Conservation (phyloP, 64 coral and sea anemone genomes). For the Cladopsammia gracilis region DNA sequence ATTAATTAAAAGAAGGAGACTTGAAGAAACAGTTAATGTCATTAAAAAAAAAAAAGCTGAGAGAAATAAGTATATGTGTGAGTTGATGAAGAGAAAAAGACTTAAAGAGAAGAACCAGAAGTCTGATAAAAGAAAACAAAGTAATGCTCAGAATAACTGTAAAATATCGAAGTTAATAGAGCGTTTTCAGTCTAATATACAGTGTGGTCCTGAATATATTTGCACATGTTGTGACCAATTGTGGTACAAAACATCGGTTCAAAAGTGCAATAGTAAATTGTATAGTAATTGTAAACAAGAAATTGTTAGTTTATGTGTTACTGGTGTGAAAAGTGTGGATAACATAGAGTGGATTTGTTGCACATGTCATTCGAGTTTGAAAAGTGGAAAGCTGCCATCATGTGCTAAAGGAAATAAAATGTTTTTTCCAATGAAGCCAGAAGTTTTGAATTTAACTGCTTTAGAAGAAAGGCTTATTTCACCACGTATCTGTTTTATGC, state of each 20-base stretch:
- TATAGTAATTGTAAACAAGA: constrained; percentile 56
- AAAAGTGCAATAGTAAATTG: constrained; percentile 49
- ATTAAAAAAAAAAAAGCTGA: too few species aligned
- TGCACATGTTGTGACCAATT: constrained; percentile 85
- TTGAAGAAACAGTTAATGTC: too few species aligned
- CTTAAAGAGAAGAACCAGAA: too few species aligned
- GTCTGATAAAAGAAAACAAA: too few species aligned
- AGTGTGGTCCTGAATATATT: constrained; percentile 75
- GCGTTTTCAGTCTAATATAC: constrained; percentile 67
- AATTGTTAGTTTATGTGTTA: constrained; percentile 61
- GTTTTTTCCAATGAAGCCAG: constrained; percentile 43
- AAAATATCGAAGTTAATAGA: constrained; percentile 23
- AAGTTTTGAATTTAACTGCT: constrained; percentile 34
- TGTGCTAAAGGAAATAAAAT: constrained; percentile 52
- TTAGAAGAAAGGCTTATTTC: constrained; percentile 50
- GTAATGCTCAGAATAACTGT: not conserved
- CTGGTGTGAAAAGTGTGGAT: constrained; percentile 52
- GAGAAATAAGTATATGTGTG: too few species aligned
- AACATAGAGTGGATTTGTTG: constrained; percentile 77
- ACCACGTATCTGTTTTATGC: constrained; percentile 55
- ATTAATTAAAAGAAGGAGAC: too few species aligned
- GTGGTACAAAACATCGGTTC: constrained; percentile 80
- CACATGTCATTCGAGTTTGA: constrained; percentile 65
- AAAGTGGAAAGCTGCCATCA: constrained; percentile 24
- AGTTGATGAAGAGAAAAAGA: too few species aligned